Base-by-base conservation (phyloP, 2,797 vertebrate genomes). In the Galago senegalensis region DNA sequence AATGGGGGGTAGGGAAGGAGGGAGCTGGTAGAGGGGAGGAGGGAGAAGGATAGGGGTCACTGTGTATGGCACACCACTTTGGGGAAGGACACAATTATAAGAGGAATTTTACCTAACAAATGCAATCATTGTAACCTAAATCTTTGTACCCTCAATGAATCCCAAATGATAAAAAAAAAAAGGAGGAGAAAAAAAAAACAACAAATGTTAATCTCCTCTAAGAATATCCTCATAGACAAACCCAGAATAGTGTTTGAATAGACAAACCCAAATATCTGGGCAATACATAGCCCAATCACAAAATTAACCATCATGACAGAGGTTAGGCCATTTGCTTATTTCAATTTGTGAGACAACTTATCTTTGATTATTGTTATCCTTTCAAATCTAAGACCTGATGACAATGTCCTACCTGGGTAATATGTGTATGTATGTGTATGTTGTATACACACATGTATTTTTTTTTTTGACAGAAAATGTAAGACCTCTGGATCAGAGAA, bases 341-440 rank as follows among this genome's bases (percentile, higher is more conserved):
- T 96, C 34, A 95, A 63, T 31, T 92, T 34, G 56, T 63, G 61
- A 43, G 76, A 3, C 34, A 85, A 14, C 86, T 85, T 88, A 37
- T 89, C 60, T 82, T 84, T 76, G 40, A 91, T 65, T 34, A 65
- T 23, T 81, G 20, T 61, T 90, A 49, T 87, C 82, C 73, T 85
- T 88, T 94, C 61, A 46, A 70, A 43, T 88, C 34, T 90, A 94
- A 87, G 63, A 83, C 25, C 13, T 94, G 49, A 79, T 73, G 18
- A 3, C 91, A 25, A 91, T 53, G 4, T 53, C 20, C 60, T 93
- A 16, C 80, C 90, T n/a, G 81, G 46, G 43, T 89, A 60, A 73
- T 58, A 12, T 23, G 16, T 18, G 20, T 7, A 13, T 21, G 14
- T 40, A 16, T 43, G 1, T 40, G 9, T 3, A 4, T 20, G 18